Evolutionary conservation across 2,888 invertebrate species (phyloP), one percentile per base, ranked within the genome.

Genomic region (Spodoptera exigua): DNA sequence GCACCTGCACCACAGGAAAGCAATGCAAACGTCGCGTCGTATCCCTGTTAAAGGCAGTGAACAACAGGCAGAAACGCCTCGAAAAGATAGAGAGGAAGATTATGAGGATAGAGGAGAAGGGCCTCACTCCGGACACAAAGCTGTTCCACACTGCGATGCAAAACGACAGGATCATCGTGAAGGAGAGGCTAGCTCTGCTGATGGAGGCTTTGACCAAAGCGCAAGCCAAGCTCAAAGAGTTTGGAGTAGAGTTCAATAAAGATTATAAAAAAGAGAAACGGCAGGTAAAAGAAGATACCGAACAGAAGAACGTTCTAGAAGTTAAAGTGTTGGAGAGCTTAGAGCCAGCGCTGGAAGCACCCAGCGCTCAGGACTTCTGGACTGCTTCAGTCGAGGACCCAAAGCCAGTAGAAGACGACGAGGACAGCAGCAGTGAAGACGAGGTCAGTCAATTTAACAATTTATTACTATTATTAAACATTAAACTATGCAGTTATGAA

Each of bases 291-390:
- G 51, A 61, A 1, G 39, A 73, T n/a, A 67, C 64, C 53, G 47
- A 53, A 41, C 27, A 54, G 37, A 59, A 53, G 37, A 64, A 61
- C 43, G n/a, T 32, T n/a, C 58, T 59, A 39, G 64, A 64, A 47
- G 71, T 83, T 0, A 83, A 84, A 61, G 76, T 87, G 1, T 74
- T 83, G 7, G 86, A 87, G 3, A 86, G 78, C 39, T 68, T 88
- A 3, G 83, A 86, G 67, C 88, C 92, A 0, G 89, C 78, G 2
- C 56, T 94, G 1, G 87, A 89, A 12, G 83, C 87, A 40, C 92
- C 94, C 0, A 92, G 92, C 74, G 89, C 82, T 5, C 90, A 92
- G 46, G 91, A 91, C 7, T 93, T 93, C 67, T 94, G 93, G 90
- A 74, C 86, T 0, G 70, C 75, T 0, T 75, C 72, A 27, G 64